Evolutionary conservation across 2,113 vertebrate genomes (phyloP).

Genomic region (Naja naja): DNA sequence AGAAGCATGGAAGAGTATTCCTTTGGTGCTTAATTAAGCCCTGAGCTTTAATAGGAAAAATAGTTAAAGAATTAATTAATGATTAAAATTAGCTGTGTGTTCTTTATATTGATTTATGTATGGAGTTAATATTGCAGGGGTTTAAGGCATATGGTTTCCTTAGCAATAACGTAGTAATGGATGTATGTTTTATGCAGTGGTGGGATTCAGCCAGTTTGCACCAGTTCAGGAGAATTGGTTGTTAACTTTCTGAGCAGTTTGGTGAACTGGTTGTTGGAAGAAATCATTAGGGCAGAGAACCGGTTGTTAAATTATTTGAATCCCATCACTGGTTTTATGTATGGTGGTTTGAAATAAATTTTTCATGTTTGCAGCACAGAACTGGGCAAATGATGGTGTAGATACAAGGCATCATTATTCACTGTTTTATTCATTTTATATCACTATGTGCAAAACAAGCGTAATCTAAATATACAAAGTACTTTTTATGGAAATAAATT

Average conservation of each 20-base stretch:
- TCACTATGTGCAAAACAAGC: not conserved
- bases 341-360: constrained; percentile 39
- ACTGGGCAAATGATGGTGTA: not conserved
- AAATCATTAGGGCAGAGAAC: too few relatives aligned
- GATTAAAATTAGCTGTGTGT: constrained; percentile 47
- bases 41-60: constrained; percentile 39
- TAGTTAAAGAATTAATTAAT: constrained; percentile 65
- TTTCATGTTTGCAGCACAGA: constrained; percentile 16
- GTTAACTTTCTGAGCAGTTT: too few relatives aligned
- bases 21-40: constrained; percentile 62
- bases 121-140: constrained; percentile 45
- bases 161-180: constrained; percentile 19
- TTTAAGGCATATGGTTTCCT: constrained; percentile 48
- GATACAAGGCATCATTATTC: not conserved
- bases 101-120: constrained; percentile 61
- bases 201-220: too few relatives aligned
- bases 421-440: not conserved
- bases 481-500: not conserved
- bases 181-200: constrained; percentile 10
- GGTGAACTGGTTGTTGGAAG: too few relatives aligned
- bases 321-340: not conserved
- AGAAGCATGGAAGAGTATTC: constrained; percentile 56
- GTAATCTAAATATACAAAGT: not conserved
- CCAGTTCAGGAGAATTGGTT: too few relatives aligned
- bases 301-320: too few relatives aligned